Evolutionary conservation across 2,797 vertebrate genomes (phyloP).

Genomic region (Pelodytes ibericus): DNA sequence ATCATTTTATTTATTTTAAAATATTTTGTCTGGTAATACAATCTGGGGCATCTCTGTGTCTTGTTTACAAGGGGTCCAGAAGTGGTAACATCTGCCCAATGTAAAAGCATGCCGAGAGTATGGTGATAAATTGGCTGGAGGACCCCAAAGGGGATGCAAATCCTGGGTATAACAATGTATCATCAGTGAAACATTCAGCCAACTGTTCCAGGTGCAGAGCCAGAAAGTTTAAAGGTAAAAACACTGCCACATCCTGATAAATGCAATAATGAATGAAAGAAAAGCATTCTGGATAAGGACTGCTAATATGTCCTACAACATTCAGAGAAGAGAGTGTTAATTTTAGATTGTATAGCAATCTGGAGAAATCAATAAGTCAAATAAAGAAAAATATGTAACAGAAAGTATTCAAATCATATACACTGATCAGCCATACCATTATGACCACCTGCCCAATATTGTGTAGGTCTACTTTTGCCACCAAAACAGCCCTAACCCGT

Average conservation of each 20-base stretch:
- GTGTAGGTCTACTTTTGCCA: too few relatives aligned
- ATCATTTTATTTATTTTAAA: conserved; percentile 76
- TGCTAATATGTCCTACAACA: too few relatives aligned
- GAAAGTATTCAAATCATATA: too few relatives aligned
- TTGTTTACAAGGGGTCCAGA: conserved; percentile 67
- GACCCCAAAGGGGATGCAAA: background rate
- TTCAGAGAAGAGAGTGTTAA: too few relatives aligned
- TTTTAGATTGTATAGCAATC: too few relatives aligned
- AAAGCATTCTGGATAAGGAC: too few relatives aligned
- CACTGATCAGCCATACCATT: too few relatives aligned
- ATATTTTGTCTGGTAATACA: conserved; percentile 72
- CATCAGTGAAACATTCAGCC: conserved; percentile 9
- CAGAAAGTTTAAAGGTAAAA: background rate
- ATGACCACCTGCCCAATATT: too few relatives aligned
- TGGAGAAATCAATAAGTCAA: too few relatives aligned
- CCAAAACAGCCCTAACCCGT: too few relatives aligned
- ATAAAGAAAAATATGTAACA: too few relatives aligned
- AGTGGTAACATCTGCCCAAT: conserved; percentile 71
- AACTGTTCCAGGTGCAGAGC: background rate
- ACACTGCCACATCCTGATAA: background rate
- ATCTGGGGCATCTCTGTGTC: conserved; percentile 69
- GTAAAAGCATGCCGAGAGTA: conserved; percentile 56
- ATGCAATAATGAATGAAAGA: too few relatives aligned
- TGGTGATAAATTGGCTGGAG: conserved; percentile 1
- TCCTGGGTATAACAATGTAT: conserved; percentile 1